Evolutionary conservation across 2,888 invertebrate species (phyloP).

Genomic region (Rhaphigaster nebulosa): DNA sequence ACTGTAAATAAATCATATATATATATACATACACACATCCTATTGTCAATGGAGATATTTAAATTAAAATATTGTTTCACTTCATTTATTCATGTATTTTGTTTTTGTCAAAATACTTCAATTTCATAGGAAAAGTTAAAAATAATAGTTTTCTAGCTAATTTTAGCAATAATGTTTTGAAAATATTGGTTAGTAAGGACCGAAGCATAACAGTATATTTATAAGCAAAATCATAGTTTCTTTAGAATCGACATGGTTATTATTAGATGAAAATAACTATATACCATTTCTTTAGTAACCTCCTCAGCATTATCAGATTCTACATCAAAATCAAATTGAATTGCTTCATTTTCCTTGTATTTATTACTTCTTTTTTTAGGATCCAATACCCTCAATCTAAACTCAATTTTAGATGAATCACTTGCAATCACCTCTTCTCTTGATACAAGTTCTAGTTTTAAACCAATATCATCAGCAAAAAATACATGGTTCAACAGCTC

Average conservation of each 20-base stretch:
- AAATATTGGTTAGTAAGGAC: not conserved
- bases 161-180: too few relatives aligned
- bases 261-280: constrained; percentile 61
- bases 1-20: too few relatives aligned
- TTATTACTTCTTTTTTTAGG: constrained; percentile 97
- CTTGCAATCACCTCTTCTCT: constrained; percentile 72
- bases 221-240: constrained; percentile 8
- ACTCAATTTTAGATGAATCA: constrained; percentile 79
- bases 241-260: constrained; percentile 6
- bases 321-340: constrained; percentile 98
- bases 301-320: constrained; percentile 92
- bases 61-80: not conserved
- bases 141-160: too few relatives aligned
- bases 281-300: constrained; percentile 92
- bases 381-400: constrained; percentile 93
- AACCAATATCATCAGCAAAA: constrained; percentile 93
- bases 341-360: constrained; percentile 98
- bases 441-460: constrained; percentile 82
- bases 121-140: too few relatives aligned
- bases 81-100: not conserved
- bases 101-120: not conserved
- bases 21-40: not conserved
- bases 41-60: too few relatives aligned
- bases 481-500: constrained; percentile 96
- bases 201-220: not conserved